Evolutionary conservation across 2,888 invertebrate genomes (phyloP).

Genomic region (Tinea pellionella): DNA sequence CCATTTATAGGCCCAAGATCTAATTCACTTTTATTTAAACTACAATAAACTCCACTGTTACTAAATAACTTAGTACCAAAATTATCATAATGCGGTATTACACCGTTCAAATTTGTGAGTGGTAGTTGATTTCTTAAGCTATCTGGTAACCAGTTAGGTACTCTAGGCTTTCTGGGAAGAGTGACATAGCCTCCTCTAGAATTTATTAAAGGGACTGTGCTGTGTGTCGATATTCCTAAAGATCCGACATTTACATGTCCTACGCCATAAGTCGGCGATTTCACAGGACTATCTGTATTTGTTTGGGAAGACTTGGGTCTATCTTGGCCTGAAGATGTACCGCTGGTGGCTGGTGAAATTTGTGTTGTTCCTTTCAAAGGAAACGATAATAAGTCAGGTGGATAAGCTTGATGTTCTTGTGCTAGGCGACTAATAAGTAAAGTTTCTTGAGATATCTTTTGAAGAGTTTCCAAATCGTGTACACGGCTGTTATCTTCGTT

Average conservation of each 20-base stretch:
- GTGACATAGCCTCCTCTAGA: conserved; percentile 87
- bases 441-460: conserved; percentile 61
- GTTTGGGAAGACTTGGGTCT: conserved; percentile 18
- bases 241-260: conserved; percentile 28
- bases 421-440: conserved; percentile 51
- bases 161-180: conserved; percentile 82
- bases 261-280: conserved; percentile 49
- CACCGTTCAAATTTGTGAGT: conserved; percentile 53
- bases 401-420: conserved; percentile 73
- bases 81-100: conserved; percentile 78
- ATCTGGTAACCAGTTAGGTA: conserved; percentile 76
- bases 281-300: conserved; percentile 39
- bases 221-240: conserved; percentile 25
- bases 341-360: conserved; percentile 60
- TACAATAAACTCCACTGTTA: conserved; percentile 80
- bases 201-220: conserved; percentile 66
- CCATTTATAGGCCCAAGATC: conserved; percentile 63
- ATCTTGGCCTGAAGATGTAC: conserved; percentile 23
- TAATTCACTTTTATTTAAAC: conserved; percentile 78
- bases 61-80: conserved; percentile 87
- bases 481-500: conserved; percentile 74
- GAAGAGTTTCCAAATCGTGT: conserved; percentile 66
- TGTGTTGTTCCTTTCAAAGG: conserved; percentile 63
- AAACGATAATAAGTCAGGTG: conserved; percentile 85
- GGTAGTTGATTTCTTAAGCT: conserved; percentile 51